Conservation (phyloP, 2,113 vertebrate species). For the Mus musculus region DNA sequence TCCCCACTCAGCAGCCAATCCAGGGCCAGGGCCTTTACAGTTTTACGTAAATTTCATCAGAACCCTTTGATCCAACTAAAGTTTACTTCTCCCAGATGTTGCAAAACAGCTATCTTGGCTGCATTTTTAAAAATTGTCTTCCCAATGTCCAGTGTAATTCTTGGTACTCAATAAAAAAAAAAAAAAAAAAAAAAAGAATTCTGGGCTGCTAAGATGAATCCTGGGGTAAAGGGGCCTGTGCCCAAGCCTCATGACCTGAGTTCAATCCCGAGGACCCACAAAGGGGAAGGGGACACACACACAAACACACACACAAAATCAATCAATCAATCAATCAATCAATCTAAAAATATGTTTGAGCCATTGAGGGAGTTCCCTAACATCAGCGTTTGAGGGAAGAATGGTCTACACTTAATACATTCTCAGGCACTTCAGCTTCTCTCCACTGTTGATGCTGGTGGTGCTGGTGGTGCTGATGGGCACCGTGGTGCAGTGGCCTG, state of each 20-base stretch:
- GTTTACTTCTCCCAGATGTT: not conserved
- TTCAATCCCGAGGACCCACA: not conserved
- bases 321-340: too few relatives aligned
- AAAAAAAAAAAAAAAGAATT: not conserved
- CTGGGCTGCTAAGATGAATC: not conserved
- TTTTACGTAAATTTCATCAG: not conserved
- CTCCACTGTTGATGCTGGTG: not conserved
- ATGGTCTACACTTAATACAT: not conserved
- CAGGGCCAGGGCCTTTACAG: not conserved
- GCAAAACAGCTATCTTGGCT: not conserved
- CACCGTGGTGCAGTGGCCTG: not conserved
- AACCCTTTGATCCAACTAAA: not conserved
- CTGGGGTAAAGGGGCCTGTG: not conserved
- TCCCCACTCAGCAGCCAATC: not conserved
- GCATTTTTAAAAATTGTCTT: slow-evolving; percentile 7
- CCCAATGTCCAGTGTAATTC: not conserved
- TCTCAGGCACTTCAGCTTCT: not conserved
- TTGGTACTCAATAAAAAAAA: not conserved
- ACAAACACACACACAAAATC: too few relatives aligned
- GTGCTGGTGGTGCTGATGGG: too few relatives aligned
- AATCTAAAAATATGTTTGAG: not conserved
- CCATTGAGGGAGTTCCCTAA: not conserved
- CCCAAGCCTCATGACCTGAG: not conserved
- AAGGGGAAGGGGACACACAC: not conserved
- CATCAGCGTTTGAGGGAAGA: not conserved